Evolutionary conservation across 2,797 vertebrate species (phyloP).

Genomic region (Rhadinocentrus ornatus): DNA sequence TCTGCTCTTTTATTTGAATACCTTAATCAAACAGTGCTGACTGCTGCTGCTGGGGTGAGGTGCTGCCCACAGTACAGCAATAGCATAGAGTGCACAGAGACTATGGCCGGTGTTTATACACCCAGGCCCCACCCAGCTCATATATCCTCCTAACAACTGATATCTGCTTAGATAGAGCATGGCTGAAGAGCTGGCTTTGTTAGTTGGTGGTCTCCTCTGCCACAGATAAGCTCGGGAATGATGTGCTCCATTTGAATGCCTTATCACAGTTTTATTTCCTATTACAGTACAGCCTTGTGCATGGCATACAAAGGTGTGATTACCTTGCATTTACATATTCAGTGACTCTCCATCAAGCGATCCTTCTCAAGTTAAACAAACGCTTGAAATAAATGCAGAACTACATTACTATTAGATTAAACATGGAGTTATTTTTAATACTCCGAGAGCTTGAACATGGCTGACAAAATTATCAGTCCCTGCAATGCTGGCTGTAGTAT

Average conservation of each 20-base stretch:
- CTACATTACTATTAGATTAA: slow-evolving; percentile 19
- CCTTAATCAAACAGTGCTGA: slow-evolving; percentile 78
- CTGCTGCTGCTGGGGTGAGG: slow-evolving; percentile 56
- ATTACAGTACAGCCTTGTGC: slow-evolving; percentile 54
- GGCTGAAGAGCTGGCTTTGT: slow-evolving; percentile 78
- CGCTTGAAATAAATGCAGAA: slow-evolving; percentile 32
- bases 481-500: slow-evolving; percentile 45
- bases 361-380: slow-evolving; percentile 30
- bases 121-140: slow-evolving; percentile 79
- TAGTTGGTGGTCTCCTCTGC: slow-evolving; percentile 75
- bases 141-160: slow-evolving; percentile 81
- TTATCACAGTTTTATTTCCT: slow-evolving; percentile 69
- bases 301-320: slow-evolving; percentile 55
- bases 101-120: slow-evolving; percentile 75
- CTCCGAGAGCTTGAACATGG: slow-evolving; percentile 19
- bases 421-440: slow-evolving; percentile 45
- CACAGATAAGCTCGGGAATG: slow-evolving; percentile 67
- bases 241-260: slow-evolving; percentile 73
- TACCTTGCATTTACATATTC: slow-evolving; percentile 58
- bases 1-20: slow-evolving; percentile 81
- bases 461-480: slow-evolving; percentile 40
- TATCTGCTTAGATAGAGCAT: slow-evolving; percentile 75
- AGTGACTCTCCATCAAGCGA: slow-evolving; percentile 30
- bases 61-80: slow-evolving; percentile 58
- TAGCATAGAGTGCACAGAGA: slow-evolving; percentile 52